Evolutionary conservation across 2,888 invertebrate genomes (phyloP).

Genomic region (Halictus quadricinctus): DNA sequence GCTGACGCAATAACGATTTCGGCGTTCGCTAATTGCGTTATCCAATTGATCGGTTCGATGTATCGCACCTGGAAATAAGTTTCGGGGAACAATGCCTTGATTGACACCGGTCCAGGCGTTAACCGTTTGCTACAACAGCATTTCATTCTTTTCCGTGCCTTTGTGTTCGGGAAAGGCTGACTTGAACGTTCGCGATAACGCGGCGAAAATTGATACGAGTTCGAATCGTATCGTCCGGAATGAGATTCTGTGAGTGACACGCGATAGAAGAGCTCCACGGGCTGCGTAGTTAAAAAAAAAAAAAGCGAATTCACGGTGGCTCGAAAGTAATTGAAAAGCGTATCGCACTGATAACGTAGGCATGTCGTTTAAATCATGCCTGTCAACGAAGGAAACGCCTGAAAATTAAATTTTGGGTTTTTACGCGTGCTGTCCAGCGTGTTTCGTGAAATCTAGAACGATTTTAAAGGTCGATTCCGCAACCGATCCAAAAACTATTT

Average conservation of each 20-base stretch:
- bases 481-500: background rate
- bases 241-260: slow-evolving; percentile 5
- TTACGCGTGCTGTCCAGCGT: background rate
- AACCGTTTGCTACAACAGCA: background rate
- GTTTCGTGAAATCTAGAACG: background rate
- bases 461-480: background rate
- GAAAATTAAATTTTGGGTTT: background rate
- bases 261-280: background rate
- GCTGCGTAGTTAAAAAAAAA: background rate
- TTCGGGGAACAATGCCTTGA: background rate
- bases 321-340: background rate
- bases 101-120: background rate
- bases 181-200: background rate
- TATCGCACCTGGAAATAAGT: background rate
- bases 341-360: background rate
- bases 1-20: slow-evolving; percentile 30
- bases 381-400: background rate
- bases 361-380: background rate
- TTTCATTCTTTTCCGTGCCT: background rate
- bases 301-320: background rate
- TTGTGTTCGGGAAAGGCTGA: background rate
- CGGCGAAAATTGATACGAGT: background rate
- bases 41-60: background rate
- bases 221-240: background rate
- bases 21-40: background rate